Evolutionary conservation across 2,888 invertebrate species (phyloP), one percentile per base, ranked within the genome.

Genomic region (Thysanoteuthis rhombus): DNA sequence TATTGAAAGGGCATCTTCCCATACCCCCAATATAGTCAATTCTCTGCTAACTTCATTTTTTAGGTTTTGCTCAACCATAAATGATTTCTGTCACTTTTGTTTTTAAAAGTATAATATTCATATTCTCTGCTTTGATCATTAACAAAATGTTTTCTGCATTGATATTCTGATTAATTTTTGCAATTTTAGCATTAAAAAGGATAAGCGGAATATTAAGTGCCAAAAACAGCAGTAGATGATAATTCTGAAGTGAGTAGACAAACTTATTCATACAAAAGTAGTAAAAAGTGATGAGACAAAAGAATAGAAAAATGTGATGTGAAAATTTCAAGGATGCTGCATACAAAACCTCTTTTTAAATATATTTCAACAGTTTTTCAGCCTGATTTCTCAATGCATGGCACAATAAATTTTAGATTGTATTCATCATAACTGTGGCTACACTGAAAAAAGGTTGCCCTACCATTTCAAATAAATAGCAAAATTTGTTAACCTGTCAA

Each of bases 201-300:
- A 4, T 25, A 52, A 22, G 1, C 25, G 52, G 52, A 52, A 52
- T 52, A 22, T 52, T 52, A 52, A 52, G 25, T 52, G 25, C 52
- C 25, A 52, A 52, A 52, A 52, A 52, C 52, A 52, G 52, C 52
- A 52, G 52, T 52, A 2, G n/a, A n/a, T n/a, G n/a, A 75, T 75
- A n/a, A 75, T n/a, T 75, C 75, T n/a, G 36, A 75, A 75, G n/a
- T 75, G 75, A n/a, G 4, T 75, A n/a, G 16, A 75, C 16, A 75
- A 75, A n/a, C 75, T n/a, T 75, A 75, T 45, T 1, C 12, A 16
- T 75, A 75, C n/a, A 75, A 75, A n/a, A 75, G n/a, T 75, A 75
- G n/a, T 75, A 75, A 75, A 75, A 75, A n/a, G n/a, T 75, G 75
- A n/a, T 75, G n/a, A 75, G n/a, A 75, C n/a, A 75, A n/a, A 75